A percentile compares a stretch with the other conserved stretches of the same genome.
phyloP scores from a whole-genome alignment of 2,113 vertebrate species.

The Conger conger region DNA sequence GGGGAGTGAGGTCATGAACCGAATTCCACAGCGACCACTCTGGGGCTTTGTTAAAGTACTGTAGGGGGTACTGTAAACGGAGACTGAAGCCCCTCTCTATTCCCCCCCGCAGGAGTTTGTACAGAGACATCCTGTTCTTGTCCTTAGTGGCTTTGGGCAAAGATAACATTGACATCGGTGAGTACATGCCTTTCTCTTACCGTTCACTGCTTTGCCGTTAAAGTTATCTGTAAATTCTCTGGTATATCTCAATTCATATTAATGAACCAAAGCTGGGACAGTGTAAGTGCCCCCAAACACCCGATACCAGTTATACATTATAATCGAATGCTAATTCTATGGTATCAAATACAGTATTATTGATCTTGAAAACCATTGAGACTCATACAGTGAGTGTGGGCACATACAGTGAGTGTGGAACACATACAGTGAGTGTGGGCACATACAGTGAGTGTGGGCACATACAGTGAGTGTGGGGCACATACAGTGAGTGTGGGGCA shows the following conservation, averaged over 20 bases:
- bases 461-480: too few relatives aligned
- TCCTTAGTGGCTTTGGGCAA: slow-evolving; percentile 92
- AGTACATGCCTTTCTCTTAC: slow-evolving; percentile 43
- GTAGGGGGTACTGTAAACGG: too few relatives aligned
- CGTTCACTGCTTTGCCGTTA: background rate
- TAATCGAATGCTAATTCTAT: background rate
- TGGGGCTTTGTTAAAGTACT: background rate
- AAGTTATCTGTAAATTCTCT: background rate
- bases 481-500: too few relatives aligned
- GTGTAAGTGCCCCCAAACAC: too few relatives aligned
- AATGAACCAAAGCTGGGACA: background rate
- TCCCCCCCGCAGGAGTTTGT: slow-evolving; percentile 83
- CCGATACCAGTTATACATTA: background rate
- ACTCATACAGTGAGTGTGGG: too few relatives aligned
- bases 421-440: too few relatives aligned
- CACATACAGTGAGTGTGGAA: too few relatives aligned
- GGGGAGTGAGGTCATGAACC: background rate
- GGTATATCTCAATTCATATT: background rate
- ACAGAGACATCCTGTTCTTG: slow-evolving; percentile 94
- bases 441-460: too few relatives aligned
- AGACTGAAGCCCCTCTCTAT: background rate
- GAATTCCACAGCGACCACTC: background rate
- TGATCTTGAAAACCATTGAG: background rate
- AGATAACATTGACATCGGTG: slow-evolving; percentile 96
- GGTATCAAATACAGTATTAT: background rate